Evolutionary conservation across 2,797 vertebrate genomes (phyloP), one percentile per base, ranked within the genome.

Genomic region (Melanotaenia nigrans): DNA sequence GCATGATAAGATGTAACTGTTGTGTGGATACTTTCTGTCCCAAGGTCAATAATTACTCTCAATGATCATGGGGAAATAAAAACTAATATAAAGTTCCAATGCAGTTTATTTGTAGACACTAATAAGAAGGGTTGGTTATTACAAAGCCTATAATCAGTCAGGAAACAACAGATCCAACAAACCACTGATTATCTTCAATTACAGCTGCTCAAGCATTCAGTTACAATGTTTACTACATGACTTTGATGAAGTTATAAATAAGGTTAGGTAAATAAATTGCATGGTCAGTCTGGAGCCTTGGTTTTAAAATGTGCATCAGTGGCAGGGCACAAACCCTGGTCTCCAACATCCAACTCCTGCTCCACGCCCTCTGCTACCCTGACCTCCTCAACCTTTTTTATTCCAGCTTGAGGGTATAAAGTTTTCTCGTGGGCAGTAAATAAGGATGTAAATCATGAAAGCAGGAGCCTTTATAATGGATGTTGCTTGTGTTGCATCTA

Each of bases 221-320:
- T 35, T 36, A 6, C 30, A 22, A 53, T 13, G 1, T 7, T 40
- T 28, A 68, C 51, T 53, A 33, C 45, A 51, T 57, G 28, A 9
- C 60, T 40, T 10, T 63, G n/a, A 68, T 59, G 36, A 33, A 25
- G 53, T 73, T 55, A 3, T 71, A 42, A 77, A 57, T 68, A 55
- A 18, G 32, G 18, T 9, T 57, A 22, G 49, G 61, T 6, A 56
- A 73, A 61, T 62, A 9, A 55, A 82, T 59, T 33, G 47, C 53
- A 67, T 22, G 22, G 25, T 61, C 25, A 20, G 35, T 12, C 2
- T 28, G 14, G 38, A 25, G 3, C 25, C 62, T 62, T 13, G n/a
- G 55, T 56, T n/a, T 45, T 35, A 38, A 32, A 51, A 57, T 62
- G 47, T 20, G 38, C 18, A 51, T 64, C 25, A 51, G 22, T 4